Percentiles rank a stretch among this genome's conserved stretches.
These are phyloP conservation scores for Phocides pigmalion DNA, from an alignment of 1,140 invertebrate genomes.

Conservation along the genomic window DNA sequence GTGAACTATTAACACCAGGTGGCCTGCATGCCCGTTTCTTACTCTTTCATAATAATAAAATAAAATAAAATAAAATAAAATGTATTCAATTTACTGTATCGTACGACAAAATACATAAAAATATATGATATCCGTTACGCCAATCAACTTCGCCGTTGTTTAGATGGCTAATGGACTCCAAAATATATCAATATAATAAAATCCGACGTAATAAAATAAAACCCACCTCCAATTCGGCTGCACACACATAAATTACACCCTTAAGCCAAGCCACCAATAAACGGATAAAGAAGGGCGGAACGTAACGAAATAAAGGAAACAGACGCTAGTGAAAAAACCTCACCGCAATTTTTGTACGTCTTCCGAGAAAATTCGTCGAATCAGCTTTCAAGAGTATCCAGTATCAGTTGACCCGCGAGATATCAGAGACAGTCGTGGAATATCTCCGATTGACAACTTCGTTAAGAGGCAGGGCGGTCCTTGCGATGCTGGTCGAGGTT, in stretches of 20 bases:
- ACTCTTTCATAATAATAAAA: too few relatives aligned
- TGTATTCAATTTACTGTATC: too few relatives aligned
- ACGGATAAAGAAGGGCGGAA: conserved; percentile 58
- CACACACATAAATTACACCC: conserved; percentile 67
- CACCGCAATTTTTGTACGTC: conserved; percentile 64
- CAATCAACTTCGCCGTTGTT: conserved; percentile 5
- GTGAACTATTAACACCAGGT: too few relatives aligned
- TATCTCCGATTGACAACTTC: conserved; percentile 34
- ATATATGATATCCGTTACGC: background rate
- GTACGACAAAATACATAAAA: background rate
- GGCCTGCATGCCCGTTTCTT: too few relatives aligned
- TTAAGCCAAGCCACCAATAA: conserved; percentile 65
- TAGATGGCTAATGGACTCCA: conserved; percentile 19
- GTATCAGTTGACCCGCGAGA: conserved; percentile 41
- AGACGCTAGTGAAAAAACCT: conserved; percentile 58
- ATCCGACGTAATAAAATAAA: conserved; percentile 48
- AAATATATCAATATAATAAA: conserved; percentile 38
- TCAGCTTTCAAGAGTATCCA: conserved; percentile 48
- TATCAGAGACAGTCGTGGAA: conserved; percentile 25
- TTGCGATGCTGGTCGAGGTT: conserved; percentile 43
- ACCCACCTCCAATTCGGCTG: conserved; percentile 46
- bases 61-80: too few relatives aligned
- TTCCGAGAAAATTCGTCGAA: conserved; percentile 54
- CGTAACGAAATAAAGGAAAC: conserved; percentile 72
- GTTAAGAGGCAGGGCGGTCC: conserved; percentile 40